Conservation (phyloP, 2,113 vertebrate species). For the Serilophus lunatus region DNA sequence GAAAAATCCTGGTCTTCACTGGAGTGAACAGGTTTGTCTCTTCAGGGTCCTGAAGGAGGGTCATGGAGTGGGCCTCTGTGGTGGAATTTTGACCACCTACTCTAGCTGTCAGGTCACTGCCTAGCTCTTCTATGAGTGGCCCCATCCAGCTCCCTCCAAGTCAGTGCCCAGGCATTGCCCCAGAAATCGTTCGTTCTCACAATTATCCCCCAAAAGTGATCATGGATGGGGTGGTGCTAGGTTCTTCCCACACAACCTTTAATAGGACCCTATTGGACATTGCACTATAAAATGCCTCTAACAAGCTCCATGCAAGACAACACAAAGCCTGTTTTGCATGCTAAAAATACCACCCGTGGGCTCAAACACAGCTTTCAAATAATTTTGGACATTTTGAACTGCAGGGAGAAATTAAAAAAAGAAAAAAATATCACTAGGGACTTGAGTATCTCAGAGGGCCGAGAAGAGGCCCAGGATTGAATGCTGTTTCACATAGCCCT, state of each 20-base stretch:
- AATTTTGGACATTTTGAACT: background rate
- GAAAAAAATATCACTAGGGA: background rate
- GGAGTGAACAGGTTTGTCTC: background rate
- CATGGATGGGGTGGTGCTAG: background rate
- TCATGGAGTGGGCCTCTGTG: background rate
- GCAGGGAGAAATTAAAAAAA: background rate
- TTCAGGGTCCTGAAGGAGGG: background rate
- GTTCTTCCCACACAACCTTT: background rate
- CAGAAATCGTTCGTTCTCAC: background rate
- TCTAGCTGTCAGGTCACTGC: background rate
- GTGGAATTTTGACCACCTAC: background rate
- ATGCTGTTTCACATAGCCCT: background rate
- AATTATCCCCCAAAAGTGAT: background rate
- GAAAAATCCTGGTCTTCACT: background rate
- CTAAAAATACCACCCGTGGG: background rate
- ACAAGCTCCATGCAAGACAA: fast-evolving
- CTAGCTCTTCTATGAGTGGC: background rate
- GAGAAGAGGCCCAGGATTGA: background rate
- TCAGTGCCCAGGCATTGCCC: background rate
- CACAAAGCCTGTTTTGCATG: background rate
- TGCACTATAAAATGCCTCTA: background rate
- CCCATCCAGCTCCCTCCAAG: background rate
- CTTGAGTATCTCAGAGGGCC: background rate
- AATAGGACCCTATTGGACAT: background rate
- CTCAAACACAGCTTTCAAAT: background rate